Evolutionary conservation across 2,113 vertebrate genomes (phyloP).

Genomic region (Lethenteron reissneri): DNA sequence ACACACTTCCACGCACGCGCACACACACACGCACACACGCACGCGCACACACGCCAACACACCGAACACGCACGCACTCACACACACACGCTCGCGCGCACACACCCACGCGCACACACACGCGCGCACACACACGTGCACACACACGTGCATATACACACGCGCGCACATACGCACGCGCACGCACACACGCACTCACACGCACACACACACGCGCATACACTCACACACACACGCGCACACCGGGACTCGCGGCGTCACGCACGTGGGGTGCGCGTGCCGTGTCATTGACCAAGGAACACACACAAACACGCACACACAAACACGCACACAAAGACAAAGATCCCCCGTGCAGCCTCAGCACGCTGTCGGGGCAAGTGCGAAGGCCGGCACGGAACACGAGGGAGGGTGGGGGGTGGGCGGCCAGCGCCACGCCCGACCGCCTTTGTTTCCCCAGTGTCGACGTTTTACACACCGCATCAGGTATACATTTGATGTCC

Average conservation of each 20-base stretch:
- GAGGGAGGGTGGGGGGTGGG: too few relatives aligned
- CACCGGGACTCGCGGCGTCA: not conserved
- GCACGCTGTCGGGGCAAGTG: too few relatives aligned
- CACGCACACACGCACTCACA: not conserved
- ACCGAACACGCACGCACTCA: not conserved
- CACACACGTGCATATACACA: not conserved
- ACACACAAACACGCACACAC: conserved; percentile 5
- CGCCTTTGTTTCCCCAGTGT: too few relatives aligned
- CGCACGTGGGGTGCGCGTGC: not conserved
- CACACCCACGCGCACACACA: not conserved
- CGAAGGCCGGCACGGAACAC: too few relatives aligned
- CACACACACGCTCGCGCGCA: not conserved
- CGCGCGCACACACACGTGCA: not conserved
- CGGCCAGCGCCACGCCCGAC: too few relatives aligned
- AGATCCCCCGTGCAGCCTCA: not conserved
- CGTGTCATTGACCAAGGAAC: not conserved
- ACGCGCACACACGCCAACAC: not conserved
- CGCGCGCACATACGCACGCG: not conserved
- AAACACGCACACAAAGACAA: not conserved
- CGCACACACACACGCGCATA: not conserved
- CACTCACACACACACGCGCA: not conserved
- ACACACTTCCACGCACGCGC: not conserved
- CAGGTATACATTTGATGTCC: too few relatives aligned
- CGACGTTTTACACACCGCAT: too few relatives aligned
- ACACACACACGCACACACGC: not conserved